Evolutionary conservation across 2,797 vertebrate species (phyloP).

Genomic region (Enteromius treurensis): DNA sequence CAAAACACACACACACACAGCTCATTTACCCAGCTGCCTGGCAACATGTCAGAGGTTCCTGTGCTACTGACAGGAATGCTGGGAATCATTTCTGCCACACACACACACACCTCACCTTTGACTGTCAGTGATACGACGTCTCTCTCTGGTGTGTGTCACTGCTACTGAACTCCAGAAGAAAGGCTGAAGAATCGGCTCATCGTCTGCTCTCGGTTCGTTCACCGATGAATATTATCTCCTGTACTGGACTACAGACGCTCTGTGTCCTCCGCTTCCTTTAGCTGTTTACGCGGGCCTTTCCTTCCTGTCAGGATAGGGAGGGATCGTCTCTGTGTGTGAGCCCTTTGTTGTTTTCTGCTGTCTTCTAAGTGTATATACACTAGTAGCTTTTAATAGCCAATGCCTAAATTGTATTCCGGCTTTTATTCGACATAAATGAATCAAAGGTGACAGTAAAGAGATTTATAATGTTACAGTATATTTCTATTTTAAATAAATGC

Average conservation of each 20-base stretch:
- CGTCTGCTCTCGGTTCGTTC: neutral
- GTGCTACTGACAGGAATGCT: slow-evolving; percentile 32
- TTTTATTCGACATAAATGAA: neutral
- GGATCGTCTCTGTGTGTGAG: slow-evolving; percentile 19
- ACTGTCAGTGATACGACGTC: slow-evolving; percentile 5
- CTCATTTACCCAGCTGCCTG: slow-evolving; percentile 29
- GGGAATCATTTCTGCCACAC: slow-evolving; percentile 12
- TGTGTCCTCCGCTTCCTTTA: slow-evolving; percentile 36
- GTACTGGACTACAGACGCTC: neutral
- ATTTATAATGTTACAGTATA: neutral
- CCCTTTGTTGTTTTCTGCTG: neutral
- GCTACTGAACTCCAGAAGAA: neutral
- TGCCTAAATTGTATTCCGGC: neutral
- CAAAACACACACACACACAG: neutral
- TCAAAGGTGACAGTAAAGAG: neutral
- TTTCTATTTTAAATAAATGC: neutral
- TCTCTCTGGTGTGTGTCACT: neutral
- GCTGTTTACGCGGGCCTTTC: slow-evolving; percentile 57
- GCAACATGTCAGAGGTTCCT: slow-evolving; percentile 29
- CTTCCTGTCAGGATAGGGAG: slow-evolving; percentile 59
- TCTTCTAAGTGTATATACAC: neutral
- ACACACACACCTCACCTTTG: slow-evolving; percentile 42
- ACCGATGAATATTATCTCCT: slow-evolving; percentile 2
- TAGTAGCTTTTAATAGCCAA: neutral
- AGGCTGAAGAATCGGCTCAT: neutral